Evolutionary conservation across 2,797 vertebrate genomes (phyloP), one percentile per base, ranked within the genome.

Genomic region (Typhlichthys subterraneus): DNA sequence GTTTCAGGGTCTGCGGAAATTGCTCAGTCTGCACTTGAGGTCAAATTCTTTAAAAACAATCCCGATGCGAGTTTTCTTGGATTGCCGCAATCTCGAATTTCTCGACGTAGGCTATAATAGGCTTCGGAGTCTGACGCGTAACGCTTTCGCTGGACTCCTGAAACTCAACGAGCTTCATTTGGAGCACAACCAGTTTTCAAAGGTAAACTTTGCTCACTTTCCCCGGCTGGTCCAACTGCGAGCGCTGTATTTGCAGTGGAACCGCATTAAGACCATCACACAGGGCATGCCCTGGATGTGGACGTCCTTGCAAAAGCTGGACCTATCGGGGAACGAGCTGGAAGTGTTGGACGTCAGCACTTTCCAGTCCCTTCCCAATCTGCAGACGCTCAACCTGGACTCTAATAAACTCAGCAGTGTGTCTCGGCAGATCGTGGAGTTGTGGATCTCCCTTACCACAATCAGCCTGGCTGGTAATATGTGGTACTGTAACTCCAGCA

Each of bases 171-270:
- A 99, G 87, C 94, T 99, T 59, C 97, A 99, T 69, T 69, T 99
- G 93, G 97, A 99, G 84, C 96, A 99, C 89, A 99, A 99, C 81
- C 97, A 99, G 87, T 97, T 99, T 82, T 98, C 97, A 29, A 98
- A 98, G 90, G 95, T 99, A 79, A 98, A 98, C 68, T 95, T 98
- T 61, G 95, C 95, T 62, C 97, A 98, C 85, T 99, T 99, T 65
- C 97, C 97, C 0, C 95, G 97, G 14, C 94, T 99, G 85, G 95
- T 93, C 77, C 97, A 96, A 87, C 93, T 99, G 45, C 92, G 96
- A 63, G 96, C 96, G 0, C 95, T 99, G 53, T 99, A 97, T 59
- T 72, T 99, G 84, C 97, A 99, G 45, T 98, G 97, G 97, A 99
- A 99, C 85, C 93, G 96, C 57, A 94, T 99, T 79, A 93, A 92